These are phyloP conservation scores for Loriculus beryllinus DNA, from an alignment of 2,797 vertebrate genomes.

Conservation along the genomic window DNA sequence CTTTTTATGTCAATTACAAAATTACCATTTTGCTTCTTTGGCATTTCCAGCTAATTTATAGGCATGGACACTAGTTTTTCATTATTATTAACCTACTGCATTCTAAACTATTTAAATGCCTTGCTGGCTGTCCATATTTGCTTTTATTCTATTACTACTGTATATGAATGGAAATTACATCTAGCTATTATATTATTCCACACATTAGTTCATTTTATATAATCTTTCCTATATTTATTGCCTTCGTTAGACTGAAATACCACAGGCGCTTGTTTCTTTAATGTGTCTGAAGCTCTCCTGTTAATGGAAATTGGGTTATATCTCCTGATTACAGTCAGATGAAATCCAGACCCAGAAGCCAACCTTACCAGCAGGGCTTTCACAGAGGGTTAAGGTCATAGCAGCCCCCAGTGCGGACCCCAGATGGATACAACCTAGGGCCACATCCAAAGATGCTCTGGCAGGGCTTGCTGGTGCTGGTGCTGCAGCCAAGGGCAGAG, in stretches of 20 bases:
- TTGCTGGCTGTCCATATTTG: slow-evolving; percentile 3
- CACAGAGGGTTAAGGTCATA: rapidly evolving
- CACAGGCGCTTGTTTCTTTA: slow-evolving; percentile 27
- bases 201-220: slow-evolving; percentile 48
- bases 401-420: neutral
- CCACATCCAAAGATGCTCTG: rapidly evolving
- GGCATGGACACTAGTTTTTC: neutral
- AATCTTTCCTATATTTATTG: slow-evolving; percentile 48
- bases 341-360: neutral
- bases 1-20: slow-evolving; percentile 31
- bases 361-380: neutral
- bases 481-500: rapidly evolving
- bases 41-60: slow-evolving; percentile 39
- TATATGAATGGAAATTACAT: slow-evolving; percentile 21
- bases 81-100: slow-evolving; percentile 34
- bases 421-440: neutral
- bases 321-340: slow-evolving; percentile 14
- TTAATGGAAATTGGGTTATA: slow-evolving; percentile 39
- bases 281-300: neutral
- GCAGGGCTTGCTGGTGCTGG: rapidly evolving
- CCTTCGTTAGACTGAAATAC: slow-evolving; percentile 43
- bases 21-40: slow-evolving; percentile 29
- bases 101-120: slow-evolving; percentile 38
- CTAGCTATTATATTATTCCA: slow-evolving; percentile 53
- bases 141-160: slow-evolving; percentile 41